These are phyloP conservation scores for Danio kyathit DNA, from an alignment of 2,797 vertebrate genomes.

Conservation along the genomic window DNA sequence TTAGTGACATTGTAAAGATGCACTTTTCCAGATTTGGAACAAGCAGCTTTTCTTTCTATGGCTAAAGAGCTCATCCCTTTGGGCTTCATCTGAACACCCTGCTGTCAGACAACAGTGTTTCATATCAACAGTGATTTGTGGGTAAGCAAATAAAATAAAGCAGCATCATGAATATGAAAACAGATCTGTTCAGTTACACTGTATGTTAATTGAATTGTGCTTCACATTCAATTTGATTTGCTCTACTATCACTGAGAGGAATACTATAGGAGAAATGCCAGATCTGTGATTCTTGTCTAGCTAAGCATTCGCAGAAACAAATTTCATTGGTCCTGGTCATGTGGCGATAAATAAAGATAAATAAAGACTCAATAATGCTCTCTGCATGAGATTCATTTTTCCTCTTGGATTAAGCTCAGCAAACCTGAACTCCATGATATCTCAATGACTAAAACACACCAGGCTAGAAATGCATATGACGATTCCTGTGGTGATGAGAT, in stretches of 20 bases:
- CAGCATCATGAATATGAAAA: constrained; percentile 23
- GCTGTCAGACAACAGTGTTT: constrained; percentile 12
- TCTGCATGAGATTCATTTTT: constrained; percentile 44
- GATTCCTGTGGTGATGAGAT: constrained; percentile 62
- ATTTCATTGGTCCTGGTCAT: constrained; percentile 1
- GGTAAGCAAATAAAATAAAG: constrained; percentile 38
- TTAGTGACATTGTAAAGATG: no score
- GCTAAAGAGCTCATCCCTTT: no score
- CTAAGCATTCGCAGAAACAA: constrained; percentile 9
- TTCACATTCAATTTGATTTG: neutral
- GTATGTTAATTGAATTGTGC: neutral
- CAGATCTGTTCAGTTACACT: neutral
- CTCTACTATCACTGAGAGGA: neutral
- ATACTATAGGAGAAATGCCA: neutral
- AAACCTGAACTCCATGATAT: constrained; percentile 42
- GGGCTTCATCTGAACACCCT: no score
- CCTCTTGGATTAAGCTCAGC: constrained; percentile 41
- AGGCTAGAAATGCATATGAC: constrained; percentile 58
- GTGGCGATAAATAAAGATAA: constrained; percentile 38
- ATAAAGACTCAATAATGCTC: constrained; percentile 44
- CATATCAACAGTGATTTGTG: constrained; percentile 51
- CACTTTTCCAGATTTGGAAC: no score
- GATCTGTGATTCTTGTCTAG: neutral
- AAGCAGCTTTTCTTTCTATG: no score
- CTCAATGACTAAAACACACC: constrained; percentile 45